Evolutionary conservation across 92 coral and sea anemone genomes (phyloP), one percentile per base, ranked within the genome.

Genomic region (Muricea muricata): DNA sequence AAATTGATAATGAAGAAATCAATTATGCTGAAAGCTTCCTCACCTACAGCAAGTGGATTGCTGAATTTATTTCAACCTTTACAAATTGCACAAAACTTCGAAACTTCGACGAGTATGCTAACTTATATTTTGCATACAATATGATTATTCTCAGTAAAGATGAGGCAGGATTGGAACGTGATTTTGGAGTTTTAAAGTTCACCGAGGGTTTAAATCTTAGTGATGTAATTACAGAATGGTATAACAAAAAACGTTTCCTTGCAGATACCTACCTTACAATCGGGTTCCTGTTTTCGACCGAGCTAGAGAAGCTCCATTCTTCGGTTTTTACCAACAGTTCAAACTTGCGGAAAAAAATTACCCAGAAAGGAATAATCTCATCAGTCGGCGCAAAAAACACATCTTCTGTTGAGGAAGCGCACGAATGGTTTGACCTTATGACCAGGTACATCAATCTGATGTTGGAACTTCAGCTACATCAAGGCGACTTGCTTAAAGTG

Each of bases 1-100:
- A 46, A 65, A 91, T 80, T 66, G 91, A 81, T 45, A 69, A 90
- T 82, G 87, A 63, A 41, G 70, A 63, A 41, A 21, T 18, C 55
- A 23, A 75, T 15, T 45, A 5, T 13, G 3, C 15, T 17, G 70
- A 32, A 10, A 69, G 46, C 7, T 33, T 77, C 21, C 69, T 31
- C 10, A 54, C 56, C 17, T 77, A 54, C 48, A 1, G 45, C 9
- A 32, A 9, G 15, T 77, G 67, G 82, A 56, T 77, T 15, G 56
- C 30, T 21, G 50, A 30, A 24, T 35, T 77, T 37, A 77, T 77
- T 8, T 54, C 69, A 5, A 18, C 42, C 17, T n/a, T 55, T 0
- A 21, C 45, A 30, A 26, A 30, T 30, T 54, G 31, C 26, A 77
- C 48, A 12, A 54, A 54, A 56, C 32, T 50, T 13, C 7, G 20